phyloP scores from a whole-genome alignment of 2,888 invertebrate genomes.

The Melipona bicolor region DNA sequence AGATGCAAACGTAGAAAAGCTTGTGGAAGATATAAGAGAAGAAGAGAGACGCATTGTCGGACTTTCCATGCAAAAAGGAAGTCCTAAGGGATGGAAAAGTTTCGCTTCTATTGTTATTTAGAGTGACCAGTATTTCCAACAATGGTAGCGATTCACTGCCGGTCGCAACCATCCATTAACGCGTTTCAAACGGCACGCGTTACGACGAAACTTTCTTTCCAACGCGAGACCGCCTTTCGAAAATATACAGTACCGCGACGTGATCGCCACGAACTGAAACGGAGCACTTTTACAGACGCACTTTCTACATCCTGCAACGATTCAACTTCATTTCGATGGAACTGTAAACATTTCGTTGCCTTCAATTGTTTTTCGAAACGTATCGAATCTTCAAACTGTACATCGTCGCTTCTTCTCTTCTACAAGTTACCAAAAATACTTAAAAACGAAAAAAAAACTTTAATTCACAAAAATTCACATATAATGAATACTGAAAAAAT shows the following conservation, averaged over 20 bases:
- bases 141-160: too few species aligned
- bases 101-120: conserved; percentile 36
- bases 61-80: conserved; percentile 3
- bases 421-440: too few species aligned
- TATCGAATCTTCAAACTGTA: not conserved
- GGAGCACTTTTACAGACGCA: not conserved
- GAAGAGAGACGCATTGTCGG: not conserved
- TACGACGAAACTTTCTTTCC: conserved; percentile 33
- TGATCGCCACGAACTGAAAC: not conserved
- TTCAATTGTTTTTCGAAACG: not conserved
- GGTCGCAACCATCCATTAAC: conserved; percentile 25
- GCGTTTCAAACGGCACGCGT: conserved; percentile 33
- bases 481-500: too few species aligned
- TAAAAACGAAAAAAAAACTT: too few species aligned
- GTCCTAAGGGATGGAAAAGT: conserved; percentile 4
- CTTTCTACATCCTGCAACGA: not conserved
- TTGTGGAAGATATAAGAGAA: not conserved
- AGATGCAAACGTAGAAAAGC: not conserved
- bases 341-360: not conserved
- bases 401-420: not conserved
- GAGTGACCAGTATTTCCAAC: conserved; percentile 11
- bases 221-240: conserved; percentile 29
- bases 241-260: conserved; percentile 1
- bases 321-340: not conserved
- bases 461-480: too few species aligned